phyloP scores from a whole-genome alignment of 64 coral and sea anemone species.

The Dendrophyllia cribrosa region DNA sequence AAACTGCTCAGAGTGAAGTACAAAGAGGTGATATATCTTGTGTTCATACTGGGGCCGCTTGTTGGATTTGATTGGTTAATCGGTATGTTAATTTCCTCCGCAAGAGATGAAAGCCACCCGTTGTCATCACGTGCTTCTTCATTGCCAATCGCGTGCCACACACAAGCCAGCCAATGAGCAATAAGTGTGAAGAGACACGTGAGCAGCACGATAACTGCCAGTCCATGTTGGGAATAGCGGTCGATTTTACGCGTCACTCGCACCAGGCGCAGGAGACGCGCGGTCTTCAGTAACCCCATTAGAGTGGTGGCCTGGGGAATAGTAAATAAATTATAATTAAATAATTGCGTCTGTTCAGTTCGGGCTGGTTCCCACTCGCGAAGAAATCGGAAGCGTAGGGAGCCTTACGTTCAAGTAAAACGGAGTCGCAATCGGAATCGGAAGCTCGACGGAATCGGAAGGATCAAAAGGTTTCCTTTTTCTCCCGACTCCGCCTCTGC shows the following conservation, averaged over 20 bases:
- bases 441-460: too few species aligned
- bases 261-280: slow-evolving; percentile 87
- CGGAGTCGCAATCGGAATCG: too few species aligned
- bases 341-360: too few species aligned
- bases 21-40: slow-evolving; percentile 87
- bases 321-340: neutral
- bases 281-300: slow-evolving; percentile 90
- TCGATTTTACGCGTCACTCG: slow-evolving; percentile 90
- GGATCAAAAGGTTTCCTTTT: too few species aligned
- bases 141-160: slow-evolving; percentile 93
- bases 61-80: slow-evolving; percentile 42
- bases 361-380: too few species aligned
- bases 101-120: slow-evolving; percentile 76
- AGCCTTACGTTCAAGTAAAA: too few species aligned
- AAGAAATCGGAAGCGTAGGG: too few species aligned
- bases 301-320: slow-evolving; percentile 77
- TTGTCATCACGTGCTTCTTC: slow-evolving; percentile 50
- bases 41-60: slow-evolving; percentile 48
- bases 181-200: slow-evolving; percentile 80
- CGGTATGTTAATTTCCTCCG: slow-evolving; percentile 45
- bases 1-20: slow-evolving; percentile 96
- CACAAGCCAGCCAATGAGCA: slow-evolving; percentile 97
- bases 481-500: too few species aligned
- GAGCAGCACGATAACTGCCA: slow-evolving; percentile 78
- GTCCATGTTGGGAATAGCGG: slow-evolving; percentile 94